Evolutionary conservation across 1,140 invertebrate species (phyloP), one percentile per base, ranked within the genome.

Genomic region (Dendroctonus ponderosae): DNA sequence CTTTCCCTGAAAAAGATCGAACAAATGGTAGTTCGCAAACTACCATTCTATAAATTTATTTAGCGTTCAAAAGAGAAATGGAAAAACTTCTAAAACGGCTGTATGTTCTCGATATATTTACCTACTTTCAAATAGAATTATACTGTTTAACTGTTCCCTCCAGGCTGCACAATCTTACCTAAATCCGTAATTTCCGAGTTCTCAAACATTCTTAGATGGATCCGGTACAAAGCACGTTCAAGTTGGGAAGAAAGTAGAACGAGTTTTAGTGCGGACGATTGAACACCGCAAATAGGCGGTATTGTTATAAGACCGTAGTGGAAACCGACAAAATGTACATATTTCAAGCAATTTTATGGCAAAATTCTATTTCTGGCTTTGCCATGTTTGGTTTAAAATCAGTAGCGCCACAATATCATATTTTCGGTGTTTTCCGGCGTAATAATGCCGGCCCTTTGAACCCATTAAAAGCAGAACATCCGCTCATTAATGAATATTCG

Each of bases 261-360:
- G 53, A 56, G 39, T 44, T 58, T 58, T 44, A 44, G n/a, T 58
- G 56, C 56, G 56, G 56, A 58, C 56, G 56, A 58, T 58, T 58
- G 56, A 58, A 44, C 56, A 58, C 56, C 56, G 56, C 56, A 58
- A 58, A 58, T 58, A 56, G 53, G 56, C 42, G 56, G 56, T 58
- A 58, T 58, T 58, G 56, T 44, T 56, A 56, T 56, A 39, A 46
- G 40, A 58, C 5, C 38, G 42, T 11, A 38, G 40, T 58, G 40
- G 56, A 58, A 58, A 58, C 56, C 56, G 41, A 8, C 41, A 26
- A 58, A 58, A 58, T 43, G 40, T 44, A 44, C 40, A 44, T 58
- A 58, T 58, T 58, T 58, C 46, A 58, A 44, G 42, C 56, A 11
- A 26, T 58, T 58, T 58, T 58, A 58, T 58, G 7, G 41, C 39